These are phyloP conservation scores for Cyclopterus lumpus DNA, from an alignment of 2,797 vertebrate species.

Conservation along the genomic window DNA sequence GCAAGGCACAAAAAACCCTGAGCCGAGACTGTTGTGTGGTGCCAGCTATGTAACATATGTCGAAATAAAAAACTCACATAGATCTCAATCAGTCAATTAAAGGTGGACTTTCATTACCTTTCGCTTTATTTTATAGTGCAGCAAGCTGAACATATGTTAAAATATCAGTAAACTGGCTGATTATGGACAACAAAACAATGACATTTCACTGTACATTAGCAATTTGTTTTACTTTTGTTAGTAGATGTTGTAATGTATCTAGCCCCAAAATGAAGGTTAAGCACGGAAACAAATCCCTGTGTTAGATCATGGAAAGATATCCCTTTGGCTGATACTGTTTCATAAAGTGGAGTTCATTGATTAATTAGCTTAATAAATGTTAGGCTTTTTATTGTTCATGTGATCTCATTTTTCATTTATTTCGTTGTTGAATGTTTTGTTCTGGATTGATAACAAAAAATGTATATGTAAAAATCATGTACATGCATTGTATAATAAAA, in stretches of 20 bases:
- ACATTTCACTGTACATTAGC: slow-evolving; percentile 39
- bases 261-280: slow-evolving; percentile 27
- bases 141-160: background rate
- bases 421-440: slow-evolving; percentile 60
- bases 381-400: slow-evolving; percentile 67
- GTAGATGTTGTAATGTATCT: slow-evolving; percentile 45
- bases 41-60: background rate
- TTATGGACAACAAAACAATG: slow-evolving; percentile 16
- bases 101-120: background rate
- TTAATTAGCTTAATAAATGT: slow-evolving; percentile 28
- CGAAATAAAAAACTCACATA: background rate
- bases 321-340: slow-evolving; percentile 26
- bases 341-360: slow-evolving; percentile 20
- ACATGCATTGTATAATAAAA: slow-evolving; percentile 71
- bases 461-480: slow-evolving; percentile 57
- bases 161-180: background rate
- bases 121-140: slow-evolving; percentile 6
- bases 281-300: slow-evolving; percentile 5
- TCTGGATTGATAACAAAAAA: slow-evolving; percentile 53
- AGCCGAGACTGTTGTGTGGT: background rate
- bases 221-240: slow-evolving; percentile 22
- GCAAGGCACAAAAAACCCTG: slow-evolving; percentile 1
- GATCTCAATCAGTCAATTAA: background rate
- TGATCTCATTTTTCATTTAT: slow-evolving; percentile 56
- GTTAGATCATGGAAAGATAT: slow-evolving; percentile 33